Evolutionary conservation across 2,113 vertebrate genomes (phyloP).

Genomic region (Rattus norvegicus): DNA sequence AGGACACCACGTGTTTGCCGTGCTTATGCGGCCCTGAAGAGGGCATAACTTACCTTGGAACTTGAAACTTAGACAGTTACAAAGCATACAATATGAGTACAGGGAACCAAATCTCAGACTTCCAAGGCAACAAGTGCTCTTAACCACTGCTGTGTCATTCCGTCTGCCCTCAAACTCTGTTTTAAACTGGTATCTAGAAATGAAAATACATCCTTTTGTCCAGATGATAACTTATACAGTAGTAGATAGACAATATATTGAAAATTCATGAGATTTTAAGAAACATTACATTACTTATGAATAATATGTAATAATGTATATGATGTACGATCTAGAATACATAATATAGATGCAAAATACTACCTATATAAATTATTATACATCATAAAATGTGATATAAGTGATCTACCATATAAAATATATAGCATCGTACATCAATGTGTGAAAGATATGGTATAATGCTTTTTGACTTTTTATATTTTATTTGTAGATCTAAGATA

Average conservation of each 20-base stretch:
- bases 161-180: background rate
- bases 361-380: background rate
- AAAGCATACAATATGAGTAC: background rate
- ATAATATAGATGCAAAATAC: background rate
- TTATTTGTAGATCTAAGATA: no score
- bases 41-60: background rate
- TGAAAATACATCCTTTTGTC: background rate
- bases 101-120: background rate
- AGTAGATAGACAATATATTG: background rate
- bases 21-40: background rate
- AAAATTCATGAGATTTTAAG: background rate
- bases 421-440: background rate
- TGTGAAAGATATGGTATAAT: background rate
- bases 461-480: no score
- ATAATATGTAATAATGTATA: background rate
- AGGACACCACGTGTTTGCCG: background rate
- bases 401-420: background rate
- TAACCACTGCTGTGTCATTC: background rate
- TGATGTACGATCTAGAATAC: no score
- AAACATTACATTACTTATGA: background rate
- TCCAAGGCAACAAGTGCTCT: background rate
- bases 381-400: background rate
- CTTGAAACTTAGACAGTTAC: background rate
- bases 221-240: background rate
- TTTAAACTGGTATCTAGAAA: conserved; percentile 36